phyloP scores from a whole-genome alignment of 2,113 vertebrate genomes.

The Raja brachyura region DNA sequence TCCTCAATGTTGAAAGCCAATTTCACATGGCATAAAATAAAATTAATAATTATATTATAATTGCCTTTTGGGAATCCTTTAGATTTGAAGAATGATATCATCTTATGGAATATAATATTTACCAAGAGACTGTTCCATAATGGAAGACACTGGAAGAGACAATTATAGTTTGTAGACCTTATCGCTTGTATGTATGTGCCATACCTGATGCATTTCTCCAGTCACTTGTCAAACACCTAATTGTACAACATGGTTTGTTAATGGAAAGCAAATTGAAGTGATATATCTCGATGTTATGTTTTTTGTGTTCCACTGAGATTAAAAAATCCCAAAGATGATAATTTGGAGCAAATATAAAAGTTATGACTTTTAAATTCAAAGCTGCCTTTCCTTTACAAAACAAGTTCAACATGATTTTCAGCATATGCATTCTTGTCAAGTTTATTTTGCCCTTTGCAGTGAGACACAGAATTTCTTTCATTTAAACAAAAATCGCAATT shows the following conservation, averaged over 20 bases:
- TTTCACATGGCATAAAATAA: neutral
- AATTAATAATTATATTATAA: neutral
- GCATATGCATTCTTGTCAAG: neutral
- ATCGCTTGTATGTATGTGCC: neutral
- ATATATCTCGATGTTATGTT: no score
- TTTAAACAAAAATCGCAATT: neutral
- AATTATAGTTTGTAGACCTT: neutral
- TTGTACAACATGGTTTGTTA: neutral
- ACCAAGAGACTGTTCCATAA: no score
- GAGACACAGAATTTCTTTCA: slow-evolving; percentile 4
- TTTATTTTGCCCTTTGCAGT: slow-evolving; percentile 5
- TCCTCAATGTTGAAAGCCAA: neutral
- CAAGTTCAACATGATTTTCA: neutral
- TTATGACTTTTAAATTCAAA: neutral
- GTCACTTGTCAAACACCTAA: neutral
- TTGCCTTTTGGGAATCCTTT: neutral
- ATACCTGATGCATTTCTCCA: neutral
- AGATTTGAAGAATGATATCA: neutral
- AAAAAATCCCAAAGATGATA: neutral
- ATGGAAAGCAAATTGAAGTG: neutral
- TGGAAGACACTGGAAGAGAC: neutral
- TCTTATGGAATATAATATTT: neutral
- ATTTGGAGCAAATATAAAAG: neutral
- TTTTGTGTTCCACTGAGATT: neutral
- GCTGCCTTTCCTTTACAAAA: neutral